Conservation (phyloP, 2,888 invertebrate species). For the Ditylenchus weischeri region DNA sequence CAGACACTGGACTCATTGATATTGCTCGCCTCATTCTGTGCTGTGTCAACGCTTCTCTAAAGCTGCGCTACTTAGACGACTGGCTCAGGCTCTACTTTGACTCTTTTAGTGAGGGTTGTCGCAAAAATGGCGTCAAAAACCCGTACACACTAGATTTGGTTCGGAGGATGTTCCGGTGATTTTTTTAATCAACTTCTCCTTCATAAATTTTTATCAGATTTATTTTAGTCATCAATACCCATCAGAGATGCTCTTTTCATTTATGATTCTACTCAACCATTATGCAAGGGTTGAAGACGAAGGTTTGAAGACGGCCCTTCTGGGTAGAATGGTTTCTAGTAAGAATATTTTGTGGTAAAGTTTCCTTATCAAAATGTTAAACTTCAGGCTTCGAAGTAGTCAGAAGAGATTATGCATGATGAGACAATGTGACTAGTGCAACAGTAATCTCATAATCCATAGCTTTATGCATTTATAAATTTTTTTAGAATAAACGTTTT, state of each 20-base stretch:
- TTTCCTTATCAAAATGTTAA: too few species aligned
- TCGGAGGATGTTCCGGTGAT: constrained; percentile 10
- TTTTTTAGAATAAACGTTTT: too few species aligned
- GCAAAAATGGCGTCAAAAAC: not conserved
- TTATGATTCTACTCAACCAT: constrained; percentile 1
- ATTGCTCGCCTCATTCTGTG: constrained; percentile 2
- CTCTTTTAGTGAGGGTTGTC: constrained; percentile 4
- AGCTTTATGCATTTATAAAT: too few species aligned
- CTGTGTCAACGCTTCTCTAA: constrained; percentile 1
- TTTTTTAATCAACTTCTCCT: not conserved
- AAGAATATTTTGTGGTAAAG: too few species aligned
- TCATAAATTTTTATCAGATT: not conserved
- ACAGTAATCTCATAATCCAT: too few species aligned
- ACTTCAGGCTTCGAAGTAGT: not conserved
- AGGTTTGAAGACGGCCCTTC: not conserved
- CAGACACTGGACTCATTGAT: constrained; percentile 9
- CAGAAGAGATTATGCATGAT: constrained; percentile 3
- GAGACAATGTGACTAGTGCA: too few species aligned
- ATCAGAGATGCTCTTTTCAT: constrained; percentile 7
- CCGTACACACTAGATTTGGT: constrained; percentile 10
- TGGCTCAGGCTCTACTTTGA: constrained; percentile 11
- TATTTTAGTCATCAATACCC: constrained; percentile 4
- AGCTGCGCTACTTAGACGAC: constrained; percentile 3
- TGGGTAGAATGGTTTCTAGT: constrained; percentile 1
- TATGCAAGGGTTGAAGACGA: constrained; percentile 2